A percentile compares a stretch with the other conserved stretches of the same genome.
Conservation (phyloP, 2,888 invertebrate genomes). For the Herminia tarsipennalis region DNA sequence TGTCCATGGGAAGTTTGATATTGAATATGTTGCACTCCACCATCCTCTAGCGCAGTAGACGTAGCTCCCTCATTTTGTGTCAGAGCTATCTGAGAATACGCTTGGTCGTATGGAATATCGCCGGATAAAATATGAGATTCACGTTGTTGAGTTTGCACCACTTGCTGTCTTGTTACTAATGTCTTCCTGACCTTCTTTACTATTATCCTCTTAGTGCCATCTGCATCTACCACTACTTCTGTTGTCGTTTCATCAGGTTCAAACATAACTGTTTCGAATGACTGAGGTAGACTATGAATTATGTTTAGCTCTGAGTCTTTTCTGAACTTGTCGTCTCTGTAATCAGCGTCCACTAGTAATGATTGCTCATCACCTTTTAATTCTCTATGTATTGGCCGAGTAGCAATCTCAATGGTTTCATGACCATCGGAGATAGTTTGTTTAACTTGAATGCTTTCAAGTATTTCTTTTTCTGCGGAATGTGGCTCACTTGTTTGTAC, state of each 20-base stretch:
- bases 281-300: slow-evolving; percentile 89
- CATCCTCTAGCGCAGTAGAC: slow-evolving; percentile 85
- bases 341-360: slow-evolving; percentile 90
- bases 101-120: slow-evolving; percentile 86
- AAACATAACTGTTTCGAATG: slow-evolving; percentile 92
- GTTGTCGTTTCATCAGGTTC: slow-evolving; percentile 94
- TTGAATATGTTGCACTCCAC: slow-evolving; percentile 86
- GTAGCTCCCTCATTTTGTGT: slow-evolving; percentile 88
- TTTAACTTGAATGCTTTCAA: slow-evolving; percentile 88
- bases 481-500: slow-evolving; percentile 86
- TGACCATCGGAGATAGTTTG: slow-evolving; percentile 87
- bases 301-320: slow-evolving; percentile 90
- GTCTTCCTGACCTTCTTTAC: slow-evolving; percentile 90
- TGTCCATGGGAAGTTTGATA: slow-evolving; percentile 88
- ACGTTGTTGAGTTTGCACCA: slow-evolving; percentile 86
- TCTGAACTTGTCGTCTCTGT: slow-evolving; percentile 82
- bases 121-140: slow-evolving; percentile 84
- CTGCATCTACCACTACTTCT: slow-evolving; percentile 92
- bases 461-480: slow-evolving; percentile 76
- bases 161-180: slow-evolving; percentile 88
- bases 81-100: slow-evolving; percentile 89
- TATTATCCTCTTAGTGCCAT: slow-evolving; percentile 92
- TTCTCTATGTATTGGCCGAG: slow-evolving; percentile 84
- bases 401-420: slow-evolving; percentile 90
- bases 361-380: slow-evolving; percentile 85